Base-by-base conservation (phyloP, 2,113 vertebrate genomes). In the Todiramphus saurophagus region DNA sequence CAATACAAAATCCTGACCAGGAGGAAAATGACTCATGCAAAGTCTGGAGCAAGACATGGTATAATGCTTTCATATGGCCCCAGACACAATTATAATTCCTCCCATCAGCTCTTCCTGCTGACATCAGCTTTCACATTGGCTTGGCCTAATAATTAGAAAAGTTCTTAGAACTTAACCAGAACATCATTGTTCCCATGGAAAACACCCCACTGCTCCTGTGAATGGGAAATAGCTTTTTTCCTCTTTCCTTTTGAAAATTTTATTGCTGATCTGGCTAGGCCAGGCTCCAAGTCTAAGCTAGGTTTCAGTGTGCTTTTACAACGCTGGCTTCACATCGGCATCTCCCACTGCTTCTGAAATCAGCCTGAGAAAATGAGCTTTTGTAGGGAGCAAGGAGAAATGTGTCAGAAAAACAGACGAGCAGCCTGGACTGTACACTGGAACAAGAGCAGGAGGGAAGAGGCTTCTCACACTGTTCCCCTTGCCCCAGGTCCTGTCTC, bases 141-240 rank as follows among this genome's bases (percentile, higher is more conserved):
- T 97, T 96, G 95, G 94, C 96, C 94, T 96, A 96, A 96, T 96
- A 95, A 97, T 96, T 96, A 96, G 88, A 93, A 76, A 94, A 96
- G 90, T 96, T 96, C 95, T 97, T 96, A 97, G 96, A 95, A 96
- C 90, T 93, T 94, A 95, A 97, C 96, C 95, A 97, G 95, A 94
- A 95, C 90, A 92, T 95, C 95, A 84, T 91, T 96, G 95, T 96
- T 97, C 96, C 96, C 95, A 96, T 95, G 90, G 96, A 96, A 96
- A 96, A 97, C 88, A 97, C 94, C 95, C 95, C 86, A 93, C 94
- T 95, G 94, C 94, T 97, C 73, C 90, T 89, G 82, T 93, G 96
- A 96, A 96, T 96, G 96, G 95, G 95, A 97, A 96, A 97, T 96
- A 69, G 82, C 75, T 94, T 91, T 96, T 96, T 94, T 73, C 95